These are phyloP conservation scores for Melanotus villosus DNA, from an alignment of 2,888 invertebrate species.

Conservation along the genomic window DNA sequence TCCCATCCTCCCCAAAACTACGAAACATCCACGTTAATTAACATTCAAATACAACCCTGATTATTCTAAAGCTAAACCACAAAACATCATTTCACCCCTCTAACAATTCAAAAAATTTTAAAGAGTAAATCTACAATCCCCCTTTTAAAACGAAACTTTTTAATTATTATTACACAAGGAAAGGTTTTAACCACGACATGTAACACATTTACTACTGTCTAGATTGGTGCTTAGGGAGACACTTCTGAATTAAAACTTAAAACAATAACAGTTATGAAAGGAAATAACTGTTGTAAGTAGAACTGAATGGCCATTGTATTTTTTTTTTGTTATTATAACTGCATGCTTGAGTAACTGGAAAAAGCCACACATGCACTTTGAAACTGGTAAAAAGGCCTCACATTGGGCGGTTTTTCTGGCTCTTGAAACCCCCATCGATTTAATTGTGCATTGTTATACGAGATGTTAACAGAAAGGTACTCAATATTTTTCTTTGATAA, in stretches of 20 bases:
- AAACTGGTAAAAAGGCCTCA: not conserved
- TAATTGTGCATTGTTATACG: not conserved
- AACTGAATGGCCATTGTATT: slow-evolving; percentile 32
- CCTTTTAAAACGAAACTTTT: slow-evolving; percentile 5
- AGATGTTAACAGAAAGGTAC: no score
- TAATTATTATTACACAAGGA: not conserved
- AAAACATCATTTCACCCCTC: no score
- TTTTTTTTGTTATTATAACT: no score
- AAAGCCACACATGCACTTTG: slow-evolving; percentile 27
- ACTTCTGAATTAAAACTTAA: slow-evolving; percentile 42
- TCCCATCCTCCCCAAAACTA: no score
- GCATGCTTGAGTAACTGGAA: slow-evolving; percentile 24
- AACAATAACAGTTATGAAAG: slow-evolving; percentile 42
- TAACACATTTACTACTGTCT: slow-evolving; percentile 24
- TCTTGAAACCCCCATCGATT: not conserved
- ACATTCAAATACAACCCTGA: no score
- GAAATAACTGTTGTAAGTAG: slow-evolving; percentile 29
- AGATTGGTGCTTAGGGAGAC: slow-evolving; percentile 36
- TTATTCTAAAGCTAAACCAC: no score
- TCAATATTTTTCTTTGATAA: no score
- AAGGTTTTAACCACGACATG: not conserved
- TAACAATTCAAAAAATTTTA: no score
- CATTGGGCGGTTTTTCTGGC: not conserved
- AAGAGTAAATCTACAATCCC: not conserved
- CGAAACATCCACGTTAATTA: no score